Conservation (phyloP, 2,113 vertebrate species). For the Atlantisia rogersi region DNA sequence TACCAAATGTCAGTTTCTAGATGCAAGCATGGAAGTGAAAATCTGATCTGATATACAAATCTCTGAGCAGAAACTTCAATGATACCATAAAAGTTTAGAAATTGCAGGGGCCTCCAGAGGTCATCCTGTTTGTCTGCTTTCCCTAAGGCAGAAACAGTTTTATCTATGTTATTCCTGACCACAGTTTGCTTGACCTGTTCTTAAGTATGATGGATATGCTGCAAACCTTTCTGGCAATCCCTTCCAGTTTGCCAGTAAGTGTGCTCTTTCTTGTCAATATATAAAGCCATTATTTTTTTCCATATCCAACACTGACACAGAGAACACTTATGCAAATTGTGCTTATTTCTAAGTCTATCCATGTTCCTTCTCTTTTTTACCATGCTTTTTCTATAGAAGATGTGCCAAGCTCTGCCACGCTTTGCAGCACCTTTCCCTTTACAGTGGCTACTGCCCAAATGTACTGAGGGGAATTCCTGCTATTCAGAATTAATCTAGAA, state of each 20-base stretch:
- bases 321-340: neutral
- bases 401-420: neutral
- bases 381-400: neutral
- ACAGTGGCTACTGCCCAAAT: neutral
- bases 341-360: neutral
- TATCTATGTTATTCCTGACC: neutral
- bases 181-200: conserved; percentile 32
- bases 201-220: conserved; percentile 3
- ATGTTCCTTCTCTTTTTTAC: neutral
- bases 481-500: neutral
- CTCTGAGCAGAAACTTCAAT: neutral
- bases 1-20: neutral
- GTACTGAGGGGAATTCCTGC: neutral
- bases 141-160: conserved; percentile 15
- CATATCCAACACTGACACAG: neutral
- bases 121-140: neutral
- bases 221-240: neutral
- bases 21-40: neutral
- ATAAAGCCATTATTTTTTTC: neutral
- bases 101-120: neutral
- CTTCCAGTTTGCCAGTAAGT: neutral
- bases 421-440: neutral
- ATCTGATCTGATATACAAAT: neutral
- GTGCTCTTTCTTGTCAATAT: neutral
- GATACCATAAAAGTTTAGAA: neutral